Base-by-base conservation (phyloP, 2,797 vertebrate species). In the Clarias pachynema region DNA sequence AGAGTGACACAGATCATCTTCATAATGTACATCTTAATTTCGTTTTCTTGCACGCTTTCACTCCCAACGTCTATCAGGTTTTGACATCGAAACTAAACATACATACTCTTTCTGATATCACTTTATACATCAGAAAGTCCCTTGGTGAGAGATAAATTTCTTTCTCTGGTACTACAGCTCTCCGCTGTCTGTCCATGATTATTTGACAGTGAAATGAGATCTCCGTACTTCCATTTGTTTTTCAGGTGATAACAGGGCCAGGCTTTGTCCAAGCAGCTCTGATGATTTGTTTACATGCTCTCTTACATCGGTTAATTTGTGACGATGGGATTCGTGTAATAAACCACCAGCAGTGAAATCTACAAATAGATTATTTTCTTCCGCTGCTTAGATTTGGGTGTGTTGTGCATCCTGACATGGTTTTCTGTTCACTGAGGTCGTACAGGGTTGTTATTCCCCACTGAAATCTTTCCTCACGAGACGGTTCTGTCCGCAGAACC, bases 201-300 rank as follows among this genome's bases (percentile, higher is more conserved):
- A 91, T 91, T 90, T 92, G 88, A 86, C 81, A 88, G 87, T 89
- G 56, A 91, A 92, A 92, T 91, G 3, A 91, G 80, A 56, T 83
- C 57, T 75, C 82, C 53, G 69, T 73, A 53, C 69, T 83, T 81
- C 66, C 65, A 68, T 70, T 84, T 69, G 72, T 78, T 81, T 85
- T 31, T 22, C 34, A 57, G 37, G 57, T 24, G 60, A 84, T 83
- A 84, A 91, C 89, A 89, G 83, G 22, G 69, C 29, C 69, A n/a
- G 22, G 75, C 85, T 86, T 89, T 89, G 87, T 91, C 69, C 12
- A 7, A 9, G 59, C 60, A 57, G 53, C 40, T 81, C 81, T 72
- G 81, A 73, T 86, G 53, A 85, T 85, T 86, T 88, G 87, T 88
- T 88, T 87, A 81, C 65, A 20, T 22, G 2, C 44, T 63, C 40